phyloP scores from a whole-genome alignment of 2,113 vertebrate species.

The Cinclus mexicanus region DNA sequence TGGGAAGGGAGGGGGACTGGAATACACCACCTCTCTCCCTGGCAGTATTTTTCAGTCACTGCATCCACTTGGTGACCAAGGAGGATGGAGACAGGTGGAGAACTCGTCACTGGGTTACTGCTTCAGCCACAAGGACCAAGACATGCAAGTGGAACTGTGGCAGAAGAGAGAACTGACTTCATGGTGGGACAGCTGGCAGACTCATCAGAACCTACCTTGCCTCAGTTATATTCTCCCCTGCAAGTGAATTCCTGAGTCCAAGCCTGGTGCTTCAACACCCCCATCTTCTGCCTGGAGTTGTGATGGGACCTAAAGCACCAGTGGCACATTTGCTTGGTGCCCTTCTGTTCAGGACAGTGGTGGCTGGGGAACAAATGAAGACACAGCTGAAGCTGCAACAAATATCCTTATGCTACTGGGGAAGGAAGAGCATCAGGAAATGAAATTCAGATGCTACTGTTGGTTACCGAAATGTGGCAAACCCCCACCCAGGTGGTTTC shows the following conservation, averaged over 20 bases:
- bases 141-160: not conserved
- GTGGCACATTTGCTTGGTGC: not conserved
- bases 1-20: not conserved
- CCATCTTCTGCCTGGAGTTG: not conserved
- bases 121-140: not conserved
- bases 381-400: not conserved
- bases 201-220: not conserved
- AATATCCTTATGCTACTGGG: not conserved
- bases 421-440: not conserved
- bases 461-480: not conserved
- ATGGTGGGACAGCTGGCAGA: not conserved
- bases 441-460: not conserved
- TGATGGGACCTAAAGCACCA: not conserved
- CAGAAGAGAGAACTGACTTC: not conserved
- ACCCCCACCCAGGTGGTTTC: not conserved
- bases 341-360: not conserved
- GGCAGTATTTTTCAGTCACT: not conserved
- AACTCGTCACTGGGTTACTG: not conserved
- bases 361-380: not conserved
- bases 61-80: not conserved
- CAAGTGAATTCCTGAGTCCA: not conserved
- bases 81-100: not conserved
- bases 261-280: not conserved
- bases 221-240: not conserved
- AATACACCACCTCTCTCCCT: not conserved